Evolutionary conservation across 1,140 invertebrate genomes (phyloP).

Genomic region (Melipona quadrifasciata): DNA sequence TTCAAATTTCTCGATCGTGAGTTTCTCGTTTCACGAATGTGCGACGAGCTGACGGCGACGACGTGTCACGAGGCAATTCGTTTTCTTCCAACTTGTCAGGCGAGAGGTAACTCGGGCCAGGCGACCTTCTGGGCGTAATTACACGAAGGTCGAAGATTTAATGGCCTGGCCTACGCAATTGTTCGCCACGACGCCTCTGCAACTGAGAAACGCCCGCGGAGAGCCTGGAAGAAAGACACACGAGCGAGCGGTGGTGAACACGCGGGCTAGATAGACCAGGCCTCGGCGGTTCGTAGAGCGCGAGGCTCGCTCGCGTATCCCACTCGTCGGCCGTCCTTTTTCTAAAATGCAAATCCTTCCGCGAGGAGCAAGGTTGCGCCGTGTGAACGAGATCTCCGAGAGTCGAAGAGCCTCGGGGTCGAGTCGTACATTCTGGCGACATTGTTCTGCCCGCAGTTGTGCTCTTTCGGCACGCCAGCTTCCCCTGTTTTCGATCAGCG

Average conservation of each 20-base stretch:
- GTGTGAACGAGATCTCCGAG: constrained; percentile 54
- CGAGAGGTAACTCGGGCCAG: constrained; percentile 45
- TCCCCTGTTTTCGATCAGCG: constrained; percentile 1
- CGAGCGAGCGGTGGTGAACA: constrained; percentile 58
- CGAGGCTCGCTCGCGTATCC: constrained; percentile 65
- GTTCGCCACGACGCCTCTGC: constrained; percentile 60
- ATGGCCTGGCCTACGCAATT: constrained; percentile 62
- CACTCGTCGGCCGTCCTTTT: constrained; percentile 59
- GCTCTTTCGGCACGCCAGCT: background rate
- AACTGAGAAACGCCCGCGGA: constrained; percentile 63
- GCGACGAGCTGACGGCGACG: background rate
- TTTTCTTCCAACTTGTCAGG: constrained; percentile 54
- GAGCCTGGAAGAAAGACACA: constrained; percentile 63
- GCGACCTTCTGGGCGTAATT: constrained; percentile 56
- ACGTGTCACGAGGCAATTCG: constrained; percentile 41
- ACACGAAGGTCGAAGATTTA: constrained; percentile 62
- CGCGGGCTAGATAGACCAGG: constrained; percentile 25
- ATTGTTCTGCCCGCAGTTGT: constrained; percentile 8
- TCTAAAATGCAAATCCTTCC: constrained; percentile 74
- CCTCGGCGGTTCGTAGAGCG: constrained; percentile 66
- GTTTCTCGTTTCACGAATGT: too few species aligned
- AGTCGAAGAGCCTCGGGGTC: constrained; percentile 28
- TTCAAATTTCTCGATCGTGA: too few species aligned
- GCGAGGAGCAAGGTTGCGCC: constrained; percentile 41
- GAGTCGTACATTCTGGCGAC: constrained; percentile 37